Conservation (phyloP, 37 sponge, comb jelly and placozoan species). For the Geodia barretti region DNA sequence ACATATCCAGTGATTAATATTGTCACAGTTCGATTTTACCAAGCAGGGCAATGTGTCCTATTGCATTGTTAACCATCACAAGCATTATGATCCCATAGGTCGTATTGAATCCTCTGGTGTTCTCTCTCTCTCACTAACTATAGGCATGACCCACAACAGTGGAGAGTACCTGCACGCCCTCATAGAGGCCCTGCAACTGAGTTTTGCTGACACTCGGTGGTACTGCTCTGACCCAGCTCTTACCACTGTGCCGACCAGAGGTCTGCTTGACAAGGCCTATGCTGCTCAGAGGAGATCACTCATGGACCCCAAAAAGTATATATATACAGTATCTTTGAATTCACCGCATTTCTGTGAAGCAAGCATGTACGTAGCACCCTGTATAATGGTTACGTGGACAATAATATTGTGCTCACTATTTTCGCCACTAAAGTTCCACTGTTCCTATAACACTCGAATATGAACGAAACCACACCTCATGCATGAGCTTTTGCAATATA, state of each 20-base stretch:
- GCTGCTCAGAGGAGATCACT: slow-evolving; percentile 57
- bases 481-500: no score
- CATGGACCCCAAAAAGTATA: slow-evolving; percentile 43
- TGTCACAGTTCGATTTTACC: neutral
- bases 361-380: no score
- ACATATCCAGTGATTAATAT: slow-evolving; percentile 48
- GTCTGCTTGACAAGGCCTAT: slow-evolving; percentile 69
- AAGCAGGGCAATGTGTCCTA: neutral
- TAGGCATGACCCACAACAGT: slow-evolving; percentile 74
- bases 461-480: no score
- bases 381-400: neutral
- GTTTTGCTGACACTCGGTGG: slow-evolving; percentile 85
- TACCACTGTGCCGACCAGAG: slow-evolving; percentile 49
- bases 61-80: neutral
- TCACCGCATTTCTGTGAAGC: no score
- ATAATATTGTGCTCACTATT: neutral
- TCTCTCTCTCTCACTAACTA: neutral
- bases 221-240: slow-evolving; percentile 71
- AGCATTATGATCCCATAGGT: neutral
- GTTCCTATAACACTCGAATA: no score
- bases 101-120: neutral
- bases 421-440: neutral
- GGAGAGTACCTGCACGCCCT: slow-evolving; percentile 69
- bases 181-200: slow-evolving; percentile 78
- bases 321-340: no score